Evolutionary conservation across 2,113 vertebrate genomes (phyloP).

Genomic region (Sylvietta virens): DNA sequence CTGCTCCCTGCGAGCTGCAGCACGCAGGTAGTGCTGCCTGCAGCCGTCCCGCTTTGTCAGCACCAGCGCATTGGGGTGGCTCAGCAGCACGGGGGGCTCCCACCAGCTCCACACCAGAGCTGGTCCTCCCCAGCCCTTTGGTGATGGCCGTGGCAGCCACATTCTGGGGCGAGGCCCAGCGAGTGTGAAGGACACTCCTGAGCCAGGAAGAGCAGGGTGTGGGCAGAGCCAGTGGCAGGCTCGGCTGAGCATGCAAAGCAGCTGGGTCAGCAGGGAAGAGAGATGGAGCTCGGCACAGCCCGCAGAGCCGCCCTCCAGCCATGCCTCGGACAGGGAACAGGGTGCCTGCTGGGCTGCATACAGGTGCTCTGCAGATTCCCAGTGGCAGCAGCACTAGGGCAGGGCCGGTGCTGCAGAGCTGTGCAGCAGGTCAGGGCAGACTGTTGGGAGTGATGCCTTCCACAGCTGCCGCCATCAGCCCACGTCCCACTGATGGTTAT

Average conservation of each 20-base stretch:
- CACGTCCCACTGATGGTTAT: fast-evolving
- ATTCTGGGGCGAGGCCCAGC: fast-evolving
- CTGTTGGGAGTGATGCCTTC: background rate
- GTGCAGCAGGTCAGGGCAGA: background rate
- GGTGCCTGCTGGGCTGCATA: fast-evolving
- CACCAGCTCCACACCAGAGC: fast-evolving
- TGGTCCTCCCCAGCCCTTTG: background rate
- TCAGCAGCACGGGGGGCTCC: fast-evolving
- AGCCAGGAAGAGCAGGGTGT: fast-evolving
- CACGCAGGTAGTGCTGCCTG: background rate
- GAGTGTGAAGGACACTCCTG: background rate
- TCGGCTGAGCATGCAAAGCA: fast-evolving
- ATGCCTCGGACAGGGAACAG: fast-evolving
- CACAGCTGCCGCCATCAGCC: background rate
- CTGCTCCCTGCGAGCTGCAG: background rate
- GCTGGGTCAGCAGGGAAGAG: background rate
- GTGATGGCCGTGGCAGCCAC: background rate
- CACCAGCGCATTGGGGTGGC: background rate
- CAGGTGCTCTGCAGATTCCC: background rate
- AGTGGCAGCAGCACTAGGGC: background rate
- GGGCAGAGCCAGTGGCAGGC: background rate
- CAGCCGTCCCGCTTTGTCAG: fast-evolving
- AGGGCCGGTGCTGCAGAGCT: fast-evolving
- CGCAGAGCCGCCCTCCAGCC: fast-evolving
- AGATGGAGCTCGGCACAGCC: fast-evolving